Percentiles rank a stretch among this genome's conserved stretches.
Conservation (phyloP, 2,797 vertebrate genomes). For the Crocidura indochinensis region DNA sequence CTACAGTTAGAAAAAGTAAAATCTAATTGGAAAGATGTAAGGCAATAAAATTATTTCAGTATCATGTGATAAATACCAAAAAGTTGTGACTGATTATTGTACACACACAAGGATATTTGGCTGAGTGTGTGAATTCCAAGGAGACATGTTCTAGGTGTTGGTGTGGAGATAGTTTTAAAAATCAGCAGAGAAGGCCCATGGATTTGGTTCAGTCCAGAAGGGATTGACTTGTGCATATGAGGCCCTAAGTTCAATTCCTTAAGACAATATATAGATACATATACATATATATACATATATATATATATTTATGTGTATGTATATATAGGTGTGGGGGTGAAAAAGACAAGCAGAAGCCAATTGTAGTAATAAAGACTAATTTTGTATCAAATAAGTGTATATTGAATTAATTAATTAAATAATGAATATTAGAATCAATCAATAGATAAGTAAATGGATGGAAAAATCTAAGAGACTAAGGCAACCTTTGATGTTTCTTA, state of each 20-base stretch:
- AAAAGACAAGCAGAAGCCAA: not conserved
- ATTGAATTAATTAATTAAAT: not conserved
- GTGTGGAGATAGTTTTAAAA: not conserved
- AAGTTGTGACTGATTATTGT: not conserved
- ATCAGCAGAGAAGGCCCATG: not conserved
- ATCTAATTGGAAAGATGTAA: not conserved
- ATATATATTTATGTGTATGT: too few relatives aligned
- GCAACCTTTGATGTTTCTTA: not conserved
- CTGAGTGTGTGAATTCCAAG: accelerated
- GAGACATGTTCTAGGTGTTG: not conserved
- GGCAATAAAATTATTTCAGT: not conserved
- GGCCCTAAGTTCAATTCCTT: too few relatives aligned
- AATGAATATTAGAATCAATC: conserved; percentile 1
- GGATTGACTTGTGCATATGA: too few relatives aligned
- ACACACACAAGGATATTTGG: not conserved
- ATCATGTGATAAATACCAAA: not conserved
- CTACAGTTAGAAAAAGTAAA: not conserved
- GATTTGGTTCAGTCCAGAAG: too few relatives aligned
- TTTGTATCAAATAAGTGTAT: not conserved
- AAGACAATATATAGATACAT: too few relatives aligned
- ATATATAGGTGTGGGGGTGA: too few relatives aligned
- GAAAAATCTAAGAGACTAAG: not conserved
- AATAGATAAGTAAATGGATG: not conserved
- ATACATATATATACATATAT: too few relatives aligned
- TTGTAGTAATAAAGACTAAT: not conserved